Evolutionary conservation across 2,797 vertebrate species (phyloP).

Genomic region (Amphiprion clarkii): DNA sequence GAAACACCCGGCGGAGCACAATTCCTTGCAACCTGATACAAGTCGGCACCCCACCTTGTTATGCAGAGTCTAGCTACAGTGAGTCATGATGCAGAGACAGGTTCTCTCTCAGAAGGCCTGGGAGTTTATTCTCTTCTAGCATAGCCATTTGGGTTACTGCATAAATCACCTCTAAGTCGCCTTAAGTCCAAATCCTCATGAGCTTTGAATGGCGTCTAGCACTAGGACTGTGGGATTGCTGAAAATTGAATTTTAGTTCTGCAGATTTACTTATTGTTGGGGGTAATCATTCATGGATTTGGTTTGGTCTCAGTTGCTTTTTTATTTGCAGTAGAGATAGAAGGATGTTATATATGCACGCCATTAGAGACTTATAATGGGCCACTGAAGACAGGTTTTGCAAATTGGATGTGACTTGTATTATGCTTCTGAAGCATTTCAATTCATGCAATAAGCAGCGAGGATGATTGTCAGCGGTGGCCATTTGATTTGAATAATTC

Average conservation of each 20-base stretch:
- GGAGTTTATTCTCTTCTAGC: conserved; percentile 54
- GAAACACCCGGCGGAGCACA: conserved; percentile 54
- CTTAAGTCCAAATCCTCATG: conserved; percentile 84
- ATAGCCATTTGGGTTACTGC: conserved; percentile 75
- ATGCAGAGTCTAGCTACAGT: conserved; percentile 54
- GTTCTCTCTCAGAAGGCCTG: conserved; percentile 46
- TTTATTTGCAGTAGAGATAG: conserved; percentile 71
- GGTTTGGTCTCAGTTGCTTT: conserved; percentile 75
- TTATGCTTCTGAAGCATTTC: conserved; percentile 46
- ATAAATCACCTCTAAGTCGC: conserved; percentile 84
- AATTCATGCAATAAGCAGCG: conserved; percentile 48
- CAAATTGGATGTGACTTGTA: conserved; percentile 67
- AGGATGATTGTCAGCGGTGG: conserved; percentile 25
- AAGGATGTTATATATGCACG: conserved; percentile 68
- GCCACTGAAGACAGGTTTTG: conserved; percentile 65
- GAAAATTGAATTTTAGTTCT: conserved; percentile 85
- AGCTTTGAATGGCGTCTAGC: conserved; percentile 81
- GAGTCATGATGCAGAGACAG: conserved; percentile 70
- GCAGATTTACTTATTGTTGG: conserved; percentile 83
- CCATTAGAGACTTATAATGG: conserved; percentile 69
- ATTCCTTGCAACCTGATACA: conserved; percentile 62
- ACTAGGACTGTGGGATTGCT: conserved; percentile 78
- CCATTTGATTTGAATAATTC: conserved; percentile 59
- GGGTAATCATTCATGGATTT: conserved; percentile 80
- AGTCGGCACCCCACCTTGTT: conserved; percentile 57